These are phyloP conservation scores for Podarcis cretensis DNA, from an alignment of 2,113 vertebrate species.

Conservation along the genomic window DNA sequence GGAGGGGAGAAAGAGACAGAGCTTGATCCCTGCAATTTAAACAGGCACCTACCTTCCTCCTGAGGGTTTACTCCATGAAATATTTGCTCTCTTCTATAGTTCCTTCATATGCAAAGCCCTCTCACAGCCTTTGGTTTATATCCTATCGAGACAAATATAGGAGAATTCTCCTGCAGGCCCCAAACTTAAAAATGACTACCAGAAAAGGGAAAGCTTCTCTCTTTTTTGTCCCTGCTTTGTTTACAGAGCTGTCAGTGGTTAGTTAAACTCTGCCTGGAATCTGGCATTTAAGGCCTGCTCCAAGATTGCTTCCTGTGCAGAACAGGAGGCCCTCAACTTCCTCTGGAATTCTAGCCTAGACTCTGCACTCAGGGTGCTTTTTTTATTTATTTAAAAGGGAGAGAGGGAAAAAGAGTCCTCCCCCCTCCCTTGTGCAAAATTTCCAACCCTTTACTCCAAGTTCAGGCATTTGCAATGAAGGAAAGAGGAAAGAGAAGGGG, in stretches of 20 bases:
- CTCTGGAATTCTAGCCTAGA: slow-evolving; percentile 77
- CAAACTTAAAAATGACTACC: slow-evolving; percentile 81
- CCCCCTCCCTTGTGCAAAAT: slow-evolving; percentile 36
- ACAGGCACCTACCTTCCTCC: slow-evolving; percentile 73
- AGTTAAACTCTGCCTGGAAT: slow-evolving; percentile 86
- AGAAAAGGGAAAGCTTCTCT: slow-evolving; percentile 82
- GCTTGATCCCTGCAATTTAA: slow-evolving; percentile 40
- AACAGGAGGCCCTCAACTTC: slow-evolving; percentile 79
- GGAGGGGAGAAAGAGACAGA: not conserved
- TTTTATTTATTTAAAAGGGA: not conserved
- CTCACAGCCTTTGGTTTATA: slow-evolving; percentile 62
- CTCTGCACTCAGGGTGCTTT: slow-evolving; percentile 54
- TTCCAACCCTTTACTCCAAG: slow-evolving; percentile 56
- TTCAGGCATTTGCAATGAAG: not conserved
- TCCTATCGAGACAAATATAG: slow-evolving; percentile 73
- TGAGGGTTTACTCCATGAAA: slow-evolving; percentile 74
- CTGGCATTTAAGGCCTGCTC: slow-evolving; percentile 82
- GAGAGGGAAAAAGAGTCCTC: not conserved
- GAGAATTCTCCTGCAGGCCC: slow-evolving; percentile 78
- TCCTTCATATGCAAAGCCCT: slow-evolving; percentile 72
- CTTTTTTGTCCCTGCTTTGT: slow-evolving; percentile 80
- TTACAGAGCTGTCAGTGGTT: slow-evolving; percentile 88
- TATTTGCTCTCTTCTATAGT: slow-evolving; percentile 68
- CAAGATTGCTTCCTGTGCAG: slow-evolving; percentile 83
- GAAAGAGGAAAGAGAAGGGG: fast-evolving